Base-by-base conservation (phyloP, 2,888 invertebrate species). In the Diogma glabrata region DNA sequence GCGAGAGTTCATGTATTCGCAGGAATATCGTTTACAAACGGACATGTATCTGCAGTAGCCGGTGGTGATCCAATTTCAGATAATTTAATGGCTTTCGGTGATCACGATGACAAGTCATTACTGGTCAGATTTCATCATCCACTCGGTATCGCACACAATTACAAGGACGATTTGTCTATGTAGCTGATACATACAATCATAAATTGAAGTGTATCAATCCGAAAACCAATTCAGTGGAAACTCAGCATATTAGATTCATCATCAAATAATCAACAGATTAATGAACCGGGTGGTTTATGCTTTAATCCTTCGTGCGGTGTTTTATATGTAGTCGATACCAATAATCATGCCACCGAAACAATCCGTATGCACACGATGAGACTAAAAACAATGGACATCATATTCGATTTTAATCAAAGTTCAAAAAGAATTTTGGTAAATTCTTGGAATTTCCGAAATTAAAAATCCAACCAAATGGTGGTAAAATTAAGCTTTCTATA, bases 111-210 rank as follows among this genome's bases (percentile, higher is more conserved):
- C 2, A 73, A 75, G 36, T 79, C 81, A 3, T 72, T 74, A 33
- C 77, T 80, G 6, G 93, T 84, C 0, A 90, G 88, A 68, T 73
- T 95, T 7, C 95, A 95, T 65, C 95, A 95, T 68, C 89, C 92
- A 0, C 69, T 95, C 24, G 92, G 84, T 10, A 77, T 95, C 2
- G 75, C 84, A 2, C 81, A 81, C 70, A 67, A 66, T 53, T n/a
- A n/a, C n/a, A 72, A 79, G 66, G 75, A 78, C 57, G 63, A 92
- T 4, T 89, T n/a, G 65, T 94, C 2, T 87, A 83, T 63, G 75
- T 94, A 22, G 87, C 90, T 0, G 95, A 95, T 64, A 87, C 92
- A 0, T 95, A 92, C 69, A 95, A 95, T 72, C 86, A 95, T 63
- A 94, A 94, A 70, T 77, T 90, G 40, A 89, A 92, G 67, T 75